Conservation (phyloP, 1,140 invertebrate genomes). For the Cryptotermes secundus region DNA sequence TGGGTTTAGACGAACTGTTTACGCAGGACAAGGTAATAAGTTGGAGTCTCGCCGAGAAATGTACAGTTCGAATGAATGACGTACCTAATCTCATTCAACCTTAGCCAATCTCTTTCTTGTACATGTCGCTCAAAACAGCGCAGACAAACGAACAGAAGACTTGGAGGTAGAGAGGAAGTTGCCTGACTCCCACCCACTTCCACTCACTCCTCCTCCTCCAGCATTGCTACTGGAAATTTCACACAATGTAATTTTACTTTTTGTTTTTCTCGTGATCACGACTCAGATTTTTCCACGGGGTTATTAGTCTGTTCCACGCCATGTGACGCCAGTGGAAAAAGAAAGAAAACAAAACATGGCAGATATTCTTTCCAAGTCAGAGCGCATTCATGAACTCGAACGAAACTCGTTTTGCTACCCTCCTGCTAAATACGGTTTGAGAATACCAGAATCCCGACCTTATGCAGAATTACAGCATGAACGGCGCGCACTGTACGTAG, state of each 20-base stretch:
- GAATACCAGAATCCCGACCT: too few relatives aligned
- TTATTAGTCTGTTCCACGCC: constrained; percentile 18
- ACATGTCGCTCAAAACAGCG: too few relatives aligned
- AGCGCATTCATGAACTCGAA: constrained; percentile 14
- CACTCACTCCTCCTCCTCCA: background rate
- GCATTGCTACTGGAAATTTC: background rate
- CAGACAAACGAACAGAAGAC: background rate
- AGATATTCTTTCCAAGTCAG: constrained; percentile 12
- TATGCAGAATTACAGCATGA: too few relatives aligned
- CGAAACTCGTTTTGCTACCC: background rate
- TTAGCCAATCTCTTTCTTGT: too few relatives aligned
- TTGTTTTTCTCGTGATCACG: background rate
- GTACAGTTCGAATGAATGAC: too few relatives aligned
- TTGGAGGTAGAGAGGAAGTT: constrained; percentile 6
- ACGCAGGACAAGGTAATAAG: too few relatives aligned
- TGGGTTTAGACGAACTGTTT: too few relatives aligned
- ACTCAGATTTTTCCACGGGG: constrained; percentile 10
- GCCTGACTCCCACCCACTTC: background rate
- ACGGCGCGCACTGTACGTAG: too few relatives aligned
- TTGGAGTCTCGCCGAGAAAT: too few relatives aligned
- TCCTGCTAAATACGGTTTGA: background rate
- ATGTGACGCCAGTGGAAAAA: background rate
- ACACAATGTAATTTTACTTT: constrained; percentile 17
- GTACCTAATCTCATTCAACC: too few relatives aligned
- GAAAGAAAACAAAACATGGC: background rate